A percentile compares a stretch with the other conserved stretches of the same genome.
Evolutionary conservation across 2,113 vertebrate species (phyloP).

Genomic region (Turdus rufiventris): DNA sequence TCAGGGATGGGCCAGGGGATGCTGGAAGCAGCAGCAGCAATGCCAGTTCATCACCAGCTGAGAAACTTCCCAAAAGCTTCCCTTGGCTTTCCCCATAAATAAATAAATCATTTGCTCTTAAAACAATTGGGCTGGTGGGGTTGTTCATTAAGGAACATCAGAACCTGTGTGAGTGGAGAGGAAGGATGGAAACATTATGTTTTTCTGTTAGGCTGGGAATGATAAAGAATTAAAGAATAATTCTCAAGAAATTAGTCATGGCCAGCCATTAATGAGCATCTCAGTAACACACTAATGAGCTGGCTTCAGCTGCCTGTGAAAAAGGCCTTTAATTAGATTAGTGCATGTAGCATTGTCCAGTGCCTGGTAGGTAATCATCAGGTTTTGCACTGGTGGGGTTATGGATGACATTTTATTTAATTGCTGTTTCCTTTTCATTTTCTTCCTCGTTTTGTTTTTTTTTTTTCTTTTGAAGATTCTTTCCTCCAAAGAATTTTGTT

Average conservation of each 20-base stretch:
- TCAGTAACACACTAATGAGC: constrained; percentile 57
- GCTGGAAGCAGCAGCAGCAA: neutral
- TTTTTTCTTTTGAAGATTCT: neutral
- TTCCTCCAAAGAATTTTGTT: constrained; percentile 35
- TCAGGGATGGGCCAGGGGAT: rapidly evolving
- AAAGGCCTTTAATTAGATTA: constrained; percentile 72
- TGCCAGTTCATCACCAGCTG: neutral
- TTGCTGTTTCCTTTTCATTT: constrained; percentile 54
- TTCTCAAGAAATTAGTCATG: constrained; percentile 63
- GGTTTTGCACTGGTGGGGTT: constrained; percentile 35
- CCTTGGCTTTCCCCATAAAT: neutral
- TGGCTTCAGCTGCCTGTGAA: constrained; percentile 39
- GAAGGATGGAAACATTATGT: neutral
- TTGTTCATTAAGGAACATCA: neutral
- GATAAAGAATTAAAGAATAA: constrained; percentile 60
- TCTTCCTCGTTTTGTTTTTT: neutral
- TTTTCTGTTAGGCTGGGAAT: constrained; percentile 30
- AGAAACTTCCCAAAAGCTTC: neutral
- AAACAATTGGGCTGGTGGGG: neutral
- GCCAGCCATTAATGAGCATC: constrained; percentile 64
- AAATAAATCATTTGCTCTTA: constrained; percentile 9
- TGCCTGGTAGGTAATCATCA: constrained; percentile 47
- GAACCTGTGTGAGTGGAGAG: neutral
- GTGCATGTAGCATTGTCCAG: constrained; percentile 61
- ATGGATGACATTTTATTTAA: constrained; percentile 45